Conservation (phyloP, 2,888 invertebrate species). For the Arenicola marina region DNA sequence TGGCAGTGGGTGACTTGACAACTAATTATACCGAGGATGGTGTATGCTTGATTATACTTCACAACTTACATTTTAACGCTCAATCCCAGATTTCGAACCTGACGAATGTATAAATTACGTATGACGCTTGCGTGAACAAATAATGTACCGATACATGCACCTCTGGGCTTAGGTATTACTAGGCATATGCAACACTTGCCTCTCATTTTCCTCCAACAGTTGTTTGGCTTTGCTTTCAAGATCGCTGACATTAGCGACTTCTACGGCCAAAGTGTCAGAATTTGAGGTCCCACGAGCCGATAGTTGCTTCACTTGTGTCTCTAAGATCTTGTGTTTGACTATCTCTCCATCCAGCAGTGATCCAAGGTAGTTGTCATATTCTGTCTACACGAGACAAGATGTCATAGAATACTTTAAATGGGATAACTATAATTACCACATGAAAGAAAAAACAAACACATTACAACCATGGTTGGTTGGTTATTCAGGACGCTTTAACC, state of each 20-base stretch:
- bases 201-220: constrained; percentile 44
- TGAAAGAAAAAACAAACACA: neutral
- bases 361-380: constrained; percentile 57
- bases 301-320: constrained; percentile 53
- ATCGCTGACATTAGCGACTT: constrained; percentile 37
- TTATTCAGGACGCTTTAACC: too few relatives aligned
- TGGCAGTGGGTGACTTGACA: too few relatives aligned
- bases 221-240: constrained; percentile 45
- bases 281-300: constrained; percentile 43
- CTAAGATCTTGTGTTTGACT: constrained; percentile 45
- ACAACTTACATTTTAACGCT: too few relatives aligned
- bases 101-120: neutral
- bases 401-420: neutral
- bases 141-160: neutral
- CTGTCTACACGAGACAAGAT: constrained; percentile 47
- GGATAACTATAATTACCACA: too few relatives aligned
- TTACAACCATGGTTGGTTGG: too few relatives aligned
- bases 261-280: constrained; percentile 41
- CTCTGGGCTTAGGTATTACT: constrained; percentile 1
- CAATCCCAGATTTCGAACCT: too few relatives aligned
- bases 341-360: constrained; percentile 50
- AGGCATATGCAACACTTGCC: constrained; percentile 33
- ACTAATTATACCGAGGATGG: too few relatives aligned
- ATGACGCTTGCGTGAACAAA: constrained; percentile 9
- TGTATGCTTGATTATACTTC: too few relatives aligned